These are phyloP conservation scores for Platyrinchus mystaceus DNA, from an alignment of 2,797 vertebrate genomes.

Conservation along the genomic window DNA sequence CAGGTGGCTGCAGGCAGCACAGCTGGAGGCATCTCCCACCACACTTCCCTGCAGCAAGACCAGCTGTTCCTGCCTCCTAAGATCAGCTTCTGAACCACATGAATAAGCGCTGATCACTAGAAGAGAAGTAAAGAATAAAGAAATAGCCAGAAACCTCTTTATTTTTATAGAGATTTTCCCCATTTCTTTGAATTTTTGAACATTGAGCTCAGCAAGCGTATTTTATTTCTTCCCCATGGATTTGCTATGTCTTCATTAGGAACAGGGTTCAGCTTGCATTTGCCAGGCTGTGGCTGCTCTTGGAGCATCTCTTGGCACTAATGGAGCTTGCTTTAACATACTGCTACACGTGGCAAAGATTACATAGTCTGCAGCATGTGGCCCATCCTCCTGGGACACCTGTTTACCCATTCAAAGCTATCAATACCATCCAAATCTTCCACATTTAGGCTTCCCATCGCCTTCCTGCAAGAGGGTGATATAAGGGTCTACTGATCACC, in stretches of 20 bases:
- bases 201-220: neutral
- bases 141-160: neutral
- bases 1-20: neutral
- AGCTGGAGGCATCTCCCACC: neutral
- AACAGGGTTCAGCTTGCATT: neutral
- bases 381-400: neutral
- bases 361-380: fast-evolving
- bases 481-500: neutral
- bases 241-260: neutral
- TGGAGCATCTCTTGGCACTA: neutral
- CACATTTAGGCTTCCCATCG: neutral
- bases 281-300: neutral
- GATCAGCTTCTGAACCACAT: neutral
- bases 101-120: neutral
- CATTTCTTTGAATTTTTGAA: neutral
- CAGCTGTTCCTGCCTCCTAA: neutral
- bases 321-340: neutral
- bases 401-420: neutral
- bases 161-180: neutral
- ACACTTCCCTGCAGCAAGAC: neutral
- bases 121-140: neutral
- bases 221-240: neutral
- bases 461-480: neutral
- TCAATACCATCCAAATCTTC: neutral
- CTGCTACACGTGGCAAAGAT: neutral